These are phyloP conservation scores for Otocyon megalotis DNA, from an alignment of 2,113 vertebrate species.

Conservation along the genomic window DNA sequence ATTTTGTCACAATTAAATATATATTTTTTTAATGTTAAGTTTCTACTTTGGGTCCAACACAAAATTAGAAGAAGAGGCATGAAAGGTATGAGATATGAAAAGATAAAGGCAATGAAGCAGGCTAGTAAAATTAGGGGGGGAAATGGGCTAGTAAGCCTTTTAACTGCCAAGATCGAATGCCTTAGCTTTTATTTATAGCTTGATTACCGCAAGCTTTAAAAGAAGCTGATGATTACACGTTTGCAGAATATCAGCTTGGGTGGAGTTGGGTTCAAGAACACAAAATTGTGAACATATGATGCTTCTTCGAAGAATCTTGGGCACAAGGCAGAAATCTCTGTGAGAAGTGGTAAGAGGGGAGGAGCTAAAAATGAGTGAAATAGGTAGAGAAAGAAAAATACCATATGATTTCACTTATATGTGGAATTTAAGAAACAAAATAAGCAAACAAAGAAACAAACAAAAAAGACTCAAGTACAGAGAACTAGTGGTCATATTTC, in stretches of 20 bases:
- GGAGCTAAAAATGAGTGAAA: not conserved
- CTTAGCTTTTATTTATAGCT: not conserved
- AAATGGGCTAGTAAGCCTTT: not conserved
- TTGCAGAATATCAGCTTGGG: constrained; percentile 12
- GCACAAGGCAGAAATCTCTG: not conserved
- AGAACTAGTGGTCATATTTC: not conserved
- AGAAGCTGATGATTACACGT: not conserved
- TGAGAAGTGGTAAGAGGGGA: not conserved
- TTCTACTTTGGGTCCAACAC: not conserved
- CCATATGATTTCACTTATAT: not conserved
- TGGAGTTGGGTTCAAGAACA: not conserved
- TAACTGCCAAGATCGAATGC: not conserved
- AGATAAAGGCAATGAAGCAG: not conserved
- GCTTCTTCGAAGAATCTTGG: not conserved
- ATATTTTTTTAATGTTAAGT: too few relatives aligned
- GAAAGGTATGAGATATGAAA: not conserved
- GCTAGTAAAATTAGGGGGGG: not conserved
- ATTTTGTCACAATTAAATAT: not conserved
- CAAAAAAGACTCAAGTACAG: not conserved
- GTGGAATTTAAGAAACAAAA: not conserved
- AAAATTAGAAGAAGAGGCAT: not conserved
- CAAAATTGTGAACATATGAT: not conserved
- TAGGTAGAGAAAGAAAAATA: not conserved
- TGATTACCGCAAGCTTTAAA: not conserved
- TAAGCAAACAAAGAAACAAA: not conserved